Base-by-base conservation (phyloP, 1,140 invertebrate species). In the Drosophila serrata region DNA sequence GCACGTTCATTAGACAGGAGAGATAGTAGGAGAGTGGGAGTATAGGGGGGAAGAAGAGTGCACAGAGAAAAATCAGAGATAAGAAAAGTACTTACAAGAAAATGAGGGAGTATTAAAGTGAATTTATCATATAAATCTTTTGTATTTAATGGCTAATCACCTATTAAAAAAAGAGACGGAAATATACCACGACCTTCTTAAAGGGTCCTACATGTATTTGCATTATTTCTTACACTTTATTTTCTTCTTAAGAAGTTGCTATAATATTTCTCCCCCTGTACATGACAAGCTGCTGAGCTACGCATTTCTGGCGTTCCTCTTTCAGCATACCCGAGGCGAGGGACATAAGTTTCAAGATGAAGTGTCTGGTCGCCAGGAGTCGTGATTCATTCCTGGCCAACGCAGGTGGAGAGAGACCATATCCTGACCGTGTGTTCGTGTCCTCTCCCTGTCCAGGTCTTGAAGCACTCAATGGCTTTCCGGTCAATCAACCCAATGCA, bases 401-500 rank as follows among this genome's bases (percentile, higher is more conserved):
- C 22, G 15, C 42, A 70, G 68, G 64, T 70, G 29, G 35, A 33
- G 51, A 57, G 31, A 57, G 31, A 24, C 19, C 7, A 1, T 22
- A 19, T 33, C 48, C 48, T 33, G 6, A 12, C 29, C 29, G 19
- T 15, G 19, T 15, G 49, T 53, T 12, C 17, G 17, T 22, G 29
- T 51, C 17, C n/a, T 3, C 6, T 19, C 9, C 48, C 3, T 8
- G 29, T 33, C 29, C 49, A 15, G 33, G 17, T 51, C 49, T 19
- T 31, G 7, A n/a, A 72, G 51, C 68, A 70, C 68, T 58, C 49
- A 40, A 27, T 42, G 68, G 29, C 68, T 48, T 82, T 85, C 68
- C 74, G 76, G 74, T 79, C 82, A 82, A 85, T 87, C 79, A 76
- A 76, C 74, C 56, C 73, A 24, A 24, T 67, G 55, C 61, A 76